Percentiles rank a stretch among this genome's conserved stretches.
Conservation (phyloP, 2,113 vertebrate genomes). For the Prolemur simus region DNA sequence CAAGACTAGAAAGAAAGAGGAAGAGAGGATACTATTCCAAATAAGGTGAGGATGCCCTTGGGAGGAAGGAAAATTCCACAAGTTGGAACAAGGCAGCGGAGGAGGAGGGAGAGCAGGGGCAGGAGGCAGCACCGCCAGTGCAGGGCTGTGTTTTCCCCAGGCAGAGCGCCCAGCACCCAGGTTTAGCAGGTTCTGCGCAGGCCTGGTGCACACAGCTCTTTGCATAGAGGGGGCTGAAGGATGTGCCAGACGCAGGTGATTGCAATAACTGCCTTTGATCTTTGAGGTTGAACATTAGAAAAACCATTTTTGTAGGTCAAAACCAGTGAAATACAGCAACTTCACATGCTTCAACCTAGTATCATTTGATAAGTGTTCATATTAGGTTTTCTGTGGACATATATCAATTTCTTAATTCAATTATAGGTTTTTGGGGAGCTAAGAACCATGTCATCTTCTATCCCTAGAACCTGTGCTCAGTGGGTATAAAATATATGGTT, state of each 20-base stretch:
- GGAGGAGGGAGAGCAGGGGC: not conserved
- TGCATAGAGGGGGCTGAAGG: not conserved
- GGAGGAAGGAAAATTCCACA: not conserved
- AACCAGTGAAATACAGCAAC: not conserved
- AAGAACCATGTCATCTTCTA: not conserved
- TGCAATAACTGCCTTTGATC: not conserved
- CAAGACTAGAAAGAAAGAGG: not conserved
- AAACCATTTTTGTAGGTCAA: not conserved
- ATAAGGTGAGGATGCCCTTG: not conserved
- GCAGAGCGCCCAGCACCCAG: not conserved
- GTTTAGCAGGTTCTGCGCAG: not conserved
- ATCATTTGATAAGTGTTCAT: not conserved
- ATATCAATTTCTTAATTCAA: conserved; percentile 2
- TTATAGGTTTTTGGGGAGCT: not conserved
- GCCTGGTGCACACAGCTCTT: not conserved
- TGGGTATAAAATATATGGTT: not conserved
- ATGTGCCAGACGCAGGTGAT: not conserved
- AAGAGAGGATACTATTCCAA: not conserved
- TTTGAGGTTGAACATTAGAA: not conserved
- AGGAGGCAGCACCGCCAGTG: rapidly evolving
- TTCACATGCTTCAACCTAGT: not conserved
- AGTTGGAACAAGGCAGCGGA: not conserved
- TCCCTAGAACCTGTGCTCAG: not conserved
- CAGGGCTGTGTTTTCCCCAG: rapidly evolving
- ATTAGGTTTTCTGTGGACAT: not conserved